phyloP scores from a whole-genome alignment of 2,888 invertebrate species.

The Chamaedrilus cognettii region DNA sequence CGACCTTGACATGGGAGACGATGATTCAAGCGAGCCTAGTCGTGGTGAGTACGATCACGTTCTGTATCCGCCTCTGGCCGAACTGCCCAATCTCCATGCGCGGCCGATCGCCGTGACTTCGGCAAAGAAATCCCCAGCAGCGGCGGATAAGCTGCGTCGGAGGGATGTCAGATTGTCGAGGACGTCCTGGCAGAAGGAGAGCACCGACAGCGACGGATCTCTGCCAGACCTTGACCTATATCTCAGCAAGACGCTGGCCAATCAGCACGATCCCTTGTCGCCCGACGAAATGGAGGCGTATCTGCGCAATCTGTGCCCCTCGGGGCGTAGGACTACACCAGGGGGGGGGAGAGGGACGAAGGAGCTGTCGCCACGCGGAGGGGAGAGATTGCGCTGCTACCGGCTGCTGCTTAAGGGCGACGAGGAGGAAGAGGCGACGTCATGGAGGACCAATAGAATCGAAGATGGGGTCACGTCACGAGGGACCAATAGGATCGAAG shows the following conservation, averaged over 20 bases:
- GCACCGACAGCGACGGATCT: slow-evolving; percentile 23
- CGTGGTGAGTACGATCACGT: neutral
- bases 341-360: too few relatives aligned
- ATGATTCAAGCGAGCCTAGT: neutral
- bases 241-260: slow-evolving; percentile 32
- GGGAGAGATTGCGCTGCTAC: too few relatives aligned
- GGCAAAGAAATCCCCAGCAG: neutral
- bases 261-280: slow-evolving; percentile 40
- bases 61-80: neutral
- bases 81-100: too few relatives aligned
- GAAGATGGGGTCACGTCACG: too few relatives aligned
- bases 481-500: too few relatives aligned
- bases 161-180: too few relatives aligned
- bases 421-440: too few relatives aligned
- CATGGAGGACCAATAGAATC: too few relatives aligned
- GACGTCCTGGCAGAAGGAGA: neutral
- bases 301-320: slow-evolving; percentile 27
- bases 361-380: too few relatives aligned
- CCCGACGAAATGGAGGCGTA: slow-evolving; percentile 48
- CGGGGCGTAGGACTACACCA: too few relatives aligned
- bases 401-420: too few relatives aligned
- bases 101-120: neutral
- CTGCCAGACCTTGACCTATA: slow-evolving; percentile 35
- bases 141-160: too few relatives aligned
- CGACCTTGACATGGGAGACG: neutral